Conservation (phyloP, 1,140 invertebrate species). For the Argopecten irradians region DNA sequence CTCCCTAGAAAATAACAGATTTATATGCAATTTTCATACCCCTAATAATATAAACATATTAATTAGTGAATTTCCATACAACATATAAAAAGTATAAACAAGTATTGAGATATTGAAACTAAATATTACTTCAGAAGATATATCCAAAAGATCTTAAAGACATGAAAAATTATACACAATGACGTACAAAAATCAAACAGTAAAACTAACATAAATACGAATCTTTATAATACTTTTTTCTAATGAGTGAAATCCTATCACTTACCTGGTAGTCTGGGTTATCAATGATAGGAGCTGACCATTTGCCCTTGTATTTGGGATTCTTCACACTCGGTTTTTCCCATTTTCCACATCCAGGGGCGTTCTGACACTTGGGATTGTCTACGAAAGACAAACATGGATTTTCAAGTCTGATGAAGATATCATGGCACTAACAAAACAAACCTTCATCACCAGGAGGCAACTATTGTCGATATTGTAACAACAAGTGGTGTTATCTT, state of each 20-base stretch:
- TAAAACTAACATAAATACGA: background rate
- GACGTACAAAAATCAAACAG: background rate
- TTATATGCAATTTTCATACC: background rate
- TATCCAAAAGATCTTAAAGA: background rate
- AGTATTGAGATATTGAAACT: too few relatives aligned
- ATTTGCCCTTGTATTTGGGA: constrained; percentile 87
- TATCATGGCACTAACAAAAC: background rate
- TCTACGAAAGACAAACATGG: constrained; percentile 59
- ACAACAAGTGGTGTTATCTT: background rate
- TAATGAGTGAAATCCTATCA: too few relatives aligned
- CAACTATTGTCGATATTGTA: background rate
- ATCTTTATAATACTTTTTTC: background rate
- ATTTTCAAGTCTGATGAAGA: too few relatives aligned
- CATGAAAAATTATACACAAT: background rate
- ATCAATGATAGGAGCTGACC: constrained; percentile 92
- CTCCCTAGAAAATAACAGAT: constrained; percentile 74
- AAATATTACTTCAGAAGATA: too few relatives aligned
- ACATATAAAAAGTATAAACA: too few relatives aligned
- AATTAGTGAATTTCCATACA: too few relatives aligned
- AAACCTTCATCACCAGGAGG: background rate
- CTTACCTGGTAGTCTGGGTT: constrained; percentile 92
- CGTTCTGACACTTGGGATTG: constrained; percentile 92
- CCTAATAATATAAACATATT: too few relatives aligned
- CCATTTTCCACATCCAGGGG: constrained; percentile 95
- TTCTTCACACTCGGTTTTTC: constrained; percentile 91